Conservation (phyloP, 2,113 vertebrate genomes). For the Neogale vison region DNA sequence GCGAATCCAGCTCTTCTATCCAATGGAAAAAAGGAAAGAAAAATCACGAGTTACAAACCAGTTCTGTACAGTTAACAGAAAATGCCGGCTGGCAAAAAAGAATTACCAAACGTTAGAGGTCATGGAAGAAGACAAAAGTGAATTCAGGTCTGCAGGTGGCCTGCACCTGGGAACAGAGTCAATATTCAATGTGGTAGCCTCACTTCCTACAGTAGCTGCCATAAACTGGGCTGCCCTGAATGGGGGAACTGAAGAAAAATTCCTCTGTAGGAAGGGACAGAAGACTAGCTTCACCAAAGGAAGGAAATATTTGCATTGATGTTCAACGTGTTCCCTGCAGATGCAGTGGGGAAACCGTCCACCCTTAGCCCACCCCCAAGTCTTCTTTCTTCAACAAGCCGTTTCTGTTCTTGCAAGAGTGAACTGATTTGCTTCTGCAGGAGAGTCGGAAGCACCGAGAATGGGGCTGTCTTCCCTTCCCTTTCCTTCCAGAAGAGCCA, state of each 20-base stretch:
- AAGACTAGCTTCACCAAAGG: neutral
- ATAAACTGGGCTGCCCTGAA: conserved; percentile 66
- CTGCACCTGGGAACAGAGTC: conserved; percentile 80
- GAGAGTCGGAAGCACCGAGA: neutral
- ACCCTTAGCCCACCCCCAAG: neutral
- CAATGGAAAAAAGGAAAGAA: neutral
- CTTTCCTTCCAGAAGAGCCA: conserved; percentile 78
- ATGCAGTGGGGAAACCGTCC: neutral
- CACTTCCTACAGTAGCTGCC: conserved; percentile 78
- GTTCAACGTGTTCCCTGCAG: neutral
- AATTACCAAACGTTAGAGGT: no score
- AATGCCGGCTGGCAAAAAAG: neutral
- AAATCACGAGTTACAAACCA: neutral
- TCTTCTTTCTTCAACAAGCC: neutral
- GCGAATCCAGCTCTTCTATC: neutral
- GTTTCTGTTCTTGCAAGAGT: conserved; percentile 25
- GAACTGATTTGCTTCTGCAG: neutral
- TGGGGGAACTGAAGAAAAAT: conserved; percentile 68
- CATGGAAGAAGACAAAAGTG: conserved; percentile 37
- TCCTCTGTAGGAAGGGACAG: conserved; percentile 6
- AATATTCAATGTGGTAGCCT: conserved; percentile 55
- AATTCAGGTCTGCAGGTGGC: conserved; percentile 77
- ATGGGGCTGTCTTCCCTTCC: neutral
- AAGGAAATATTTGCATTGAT: neutral
- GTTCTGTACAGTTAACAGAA: conserved; percentile 16